Evolutionary conservation across 2,888 invertebrate genomes (phyloP), one percentile per base, ranked within the genome.

Genomic region (Cheilosia vernalis): DNA sequence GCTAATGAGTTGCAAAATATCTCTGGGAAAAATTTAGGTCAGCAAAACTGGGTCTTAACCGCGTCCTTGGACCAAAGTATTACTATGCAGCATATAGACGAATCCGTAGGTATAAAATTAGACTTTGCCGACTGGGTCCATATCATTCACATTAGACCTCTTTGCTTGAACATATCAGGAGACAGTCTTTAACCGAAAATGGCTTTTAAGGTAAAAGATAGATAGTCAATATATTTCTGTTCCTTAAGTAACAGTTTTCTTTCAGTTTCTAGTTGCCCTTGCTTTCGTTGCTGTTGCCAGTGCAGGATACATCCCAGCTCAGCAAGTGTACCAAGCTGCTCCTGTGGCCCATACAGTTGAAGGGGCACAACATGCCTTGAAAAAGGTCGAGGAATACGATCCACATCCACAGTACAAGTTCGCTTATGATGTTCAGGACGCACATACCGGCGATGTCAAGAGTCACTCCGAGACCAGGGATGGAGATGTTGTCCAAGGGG

Each of bases 321-420:
- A 76, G 10, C 79, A 82, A 42, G 13, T 58, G 5, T 70, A 76
- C 15, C 64, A 84, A 4, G 51, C 79, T 40, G 84, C 72, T 13
- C 76, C 66, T 7, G 51, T 60, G 10, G 66, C 24, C 1, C 72
- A 72, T 9, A 24, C 85, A 21, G 44, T 80, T 1, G 66, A 77
- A 1, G 56, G 63, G 10, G 72, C 66, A 17, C 87, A 87, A 19
- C 86, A 78, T 9, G 72, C 81, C 9, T 44, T 87, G 19, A 87
- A 82, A 40, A 63, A 64, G 9, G 72, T 77, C 3, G 77, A 88
- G 6, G 88, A 88, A 81, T 88, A 88, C 72, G 88, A 89, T 63
- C 80, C 88, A 7, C 88, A 88, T 51, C 88, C 88, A 17, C 79
- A 88, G n/a, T 89, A 89, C 72, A 88, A 87, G 64, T 88, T 87